A percentile compares a stretch with the other conserved stretches of the same genome.
These are phyloP conservation scores for Lithobius niger DNA, from an alignment of 1,140 invertebrate species.

Conservation along the genomic window DNA sequence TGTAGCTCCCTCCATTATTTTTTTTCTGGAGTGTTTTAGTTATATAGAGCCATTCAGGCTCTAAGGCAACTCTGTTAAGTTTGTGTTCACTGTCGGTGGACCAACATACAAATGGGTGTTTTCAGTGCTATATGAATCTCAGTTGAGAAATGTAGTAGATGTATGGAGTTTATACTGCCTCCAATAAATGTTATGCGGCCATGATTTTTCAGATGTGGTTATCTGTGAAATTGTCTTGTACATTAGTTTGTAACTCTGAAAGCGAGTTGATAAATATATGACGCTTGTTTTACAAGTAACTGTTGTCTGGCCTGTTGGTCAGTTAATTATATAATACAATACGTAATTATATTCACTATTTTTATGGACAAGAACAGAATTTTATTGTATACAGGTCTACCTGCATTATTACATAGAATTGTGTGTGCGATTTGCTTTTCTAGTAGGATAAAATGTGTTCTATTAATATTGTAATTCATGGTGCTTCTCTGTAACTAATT, in stretches of 20 bases:
- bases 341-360: neutral
- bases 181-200: neutral
- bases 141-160: neutral
- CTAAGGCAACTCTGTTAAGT: no score
- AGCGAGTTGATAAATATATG: neutral
- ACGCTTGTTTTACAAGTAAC: slow-evolving; percentile 7
- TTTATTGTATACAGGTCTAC: neutral
- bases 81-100: no score
- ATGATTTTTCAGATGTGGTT: slow-evolving; percentile 6
- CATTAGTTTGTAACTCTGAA: slow-evolving; percentile 3
- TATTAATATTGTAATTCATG: no score
- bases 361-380: neutral
- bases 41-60: no score
- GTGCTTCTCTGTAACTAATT: no score
- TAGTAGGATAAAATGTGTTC: no score
- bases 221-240: slow-evolving; percentile 1
- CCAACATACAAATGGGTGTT: no score
- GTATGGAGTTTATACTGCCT: neutral
- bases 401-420: neutral
- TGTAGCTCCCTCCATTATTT: no score
- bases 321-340: neutral
- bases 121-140: no score
- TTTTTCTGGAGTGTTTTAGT: no score
- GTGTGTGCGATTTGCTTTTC: neutral
- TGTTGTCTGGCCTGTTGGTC: slow-evolving; percentile 9